Evolutionary conservation across 2,888 invertebrate genomes (phyloP).

Genomic region (Teleogryllus oceanicus): DNA sequence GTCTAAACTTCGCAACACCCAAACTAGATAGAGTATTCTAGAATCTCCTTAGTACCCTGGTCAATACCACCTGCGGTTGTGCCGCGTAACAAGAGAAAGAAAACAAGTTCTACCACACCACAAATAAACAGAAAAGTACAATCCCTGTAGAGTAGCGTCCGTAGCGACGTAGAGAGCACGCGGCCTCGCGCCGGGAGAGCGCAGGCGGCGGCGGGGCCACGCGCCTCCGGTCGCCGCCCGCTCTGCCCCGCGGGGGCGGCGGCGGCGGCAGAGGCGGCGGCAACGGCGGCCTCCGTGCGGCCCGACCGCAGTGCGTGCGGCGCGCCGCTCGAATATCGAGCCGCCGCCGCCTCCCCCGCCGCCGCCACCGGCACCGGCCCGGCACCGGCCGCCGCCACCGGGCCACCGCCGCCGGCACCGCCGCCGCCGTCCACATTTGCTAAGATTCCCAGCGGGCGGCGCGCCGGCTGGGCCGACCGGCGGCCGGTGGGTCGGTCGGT

Average conservation of each 20-base stretch:
- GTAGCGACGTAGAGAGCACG: no score
- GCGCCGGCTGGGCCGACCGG: neutral
- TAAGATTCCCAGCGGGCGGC: conserved; percentile 18
- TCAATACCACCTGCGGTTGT: no score
- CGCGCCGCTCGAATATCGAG: conserved; percentile 1
- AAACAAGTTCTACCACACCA: no score
- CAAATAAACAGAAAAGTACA: no score
- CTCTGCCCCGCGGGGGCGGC: neutral
- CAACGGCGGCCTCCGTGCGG: neutral
- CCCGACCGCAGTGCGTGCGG: conserved; percentile 7
- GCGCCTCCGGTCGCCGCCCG: neutral
- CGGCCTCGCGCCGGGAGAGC: neutral
- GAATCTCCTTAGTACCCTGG: no score
- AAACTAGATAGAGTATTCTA: no score
- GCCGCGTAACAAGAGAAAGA: no score
- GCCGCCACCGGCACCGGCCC: neutral
- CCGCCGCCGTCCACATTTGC: neutral
- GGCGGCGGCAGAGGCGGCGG: neutral
- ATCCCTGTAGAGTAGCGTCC: no score
- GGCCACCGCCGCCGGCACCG: neutral
- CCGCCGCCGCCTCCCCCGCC: neutral
- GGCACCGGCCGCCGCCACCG: neutral
- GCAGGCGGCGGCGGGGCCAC: neutral
- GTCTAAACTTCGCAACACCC: neutral
- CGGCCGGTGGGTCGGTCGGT: neutral